Base-by-base conservation (phyloP, 2,888 invertebrate species). In the Macaria liturata region DNA sequence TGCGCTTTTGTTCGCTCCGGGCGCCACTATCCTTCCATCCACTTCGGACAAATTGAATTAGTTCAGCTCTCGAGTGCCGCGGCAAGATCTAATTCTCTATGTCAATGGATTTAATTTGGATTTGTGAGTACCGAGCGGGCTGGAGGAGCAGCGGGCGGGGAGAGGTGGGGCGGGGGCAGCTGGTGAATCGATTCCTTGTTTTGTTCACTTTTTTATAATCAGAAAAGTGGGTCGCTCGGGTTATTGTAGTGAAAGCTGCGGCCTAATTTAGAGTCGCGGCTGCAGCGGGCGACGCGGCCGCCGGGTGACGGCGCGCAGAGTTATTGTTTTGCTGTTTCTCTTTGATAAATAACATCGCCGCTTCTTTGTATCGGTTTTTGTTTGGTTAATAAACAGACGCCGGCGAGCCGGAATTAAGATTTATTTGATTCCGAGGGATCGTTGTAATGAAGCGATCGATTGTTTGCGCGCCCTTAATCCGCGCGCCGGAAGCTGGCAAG, bases 71-170 rank as follows among this genome's bases (percentile, higher is more conserved):
- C 66, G 67, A 78, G 74, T 71, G 72, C 69, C 67, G 64, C 66
- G 69, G 70, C 67, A 69, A 72, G 71, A 80, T 84, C 81, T 84
- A 83, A 84, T 86, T 86, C 78, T 68, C 74, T 78, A 81, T 80
- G 81, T 83, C 86, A 85, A 86, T 86, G 80, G 82, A 73, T 82
- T 83, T 86, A 86, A 86, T 86, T 85, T 82, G 79, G 84, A 86
- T 83, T 79, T 80, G 52, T 49, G 43, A 51, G 9, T 51, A 42
- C 55, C 45, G 44, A 9, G 42, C 42, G 42, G 34, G 4, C 42
- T 39, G 5, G 39, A 20, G 6, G 39, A 39, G 39, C 39, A 5
- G 39, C 8, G 4, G 42, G 8, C 44, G 32, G 37, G 30, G 45
- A 9, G 39, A 34, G 49, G 46, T 46, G 48, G 49, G 32, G 50